A percentile compares a stretch with the other conserved stretches of the same genome.
Conservation (phyloP, 2,888 invertebrate genomes). For the Clivina fossor region DNA sequence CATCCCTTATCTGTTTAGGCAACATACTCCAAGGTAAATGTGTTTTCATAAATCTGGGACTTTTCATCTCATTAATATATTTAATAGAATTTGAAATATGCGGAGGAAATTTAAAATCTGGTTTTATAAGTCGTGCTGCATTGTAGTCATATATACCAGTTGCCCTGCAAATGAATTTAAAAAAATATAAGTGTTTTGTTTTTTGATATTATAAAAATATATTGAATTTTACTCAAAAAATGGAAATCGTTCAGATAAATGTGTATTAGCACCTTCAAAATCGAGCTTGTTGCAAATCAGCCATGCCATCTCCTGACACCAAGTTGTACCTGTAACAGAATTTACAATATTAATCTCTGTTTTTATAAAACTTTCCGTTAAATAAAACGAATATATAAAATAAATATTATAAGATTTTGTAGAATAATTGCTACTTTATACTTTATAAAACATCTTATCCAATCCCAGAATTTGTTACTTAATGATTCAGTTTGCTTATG, state of each 20-base stretch:
- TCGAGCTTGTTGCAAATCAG: slow-evolving; percentile 27
- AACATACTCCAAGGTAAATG: slow-evolving; percentile 64
- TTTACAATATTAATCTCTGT: not conserved
- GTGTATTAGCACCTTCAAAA: slow-evolving; percentile 24
- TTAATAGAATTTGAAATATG: slow-evolving; percentile 23
- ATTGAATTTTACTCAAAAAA: slow-evolving; percentile 26
- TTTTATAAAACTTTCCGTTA: too few species aligned
- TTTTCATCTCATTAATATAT: slow-evolving; percentile 51
- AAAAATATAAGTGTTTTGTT: slow-evolving; percentile 10
- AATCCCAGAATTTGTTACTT: too few species aligned
- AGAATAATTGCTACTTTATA: too few species aligned
- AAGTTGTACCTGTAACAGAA: slow-evolving; percentile 27
- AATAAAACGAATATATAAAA: too few species aligned
- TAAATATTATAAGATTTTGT: too few species aligned
- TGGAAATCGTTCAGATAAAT: slow-evolving; percentile 15
- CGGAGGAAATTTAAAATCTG: not conserved
- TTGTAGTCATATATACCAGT: not conserved
- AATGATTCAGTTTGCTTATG: too few species aligned
- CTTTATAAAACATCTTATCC: too few species aligned
- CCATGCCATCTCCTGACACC: slow-evolving; percentile 34
- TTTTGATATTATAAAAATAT: too few species aligned
- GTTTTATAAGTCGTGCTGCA: not conserved
- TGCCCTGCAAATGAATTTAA: not conserved
- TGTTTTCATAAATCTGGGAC: slow-evolving; percentile 64
- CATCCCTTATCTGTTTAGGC: slow-evolving; percentile 54